Percentiles rank a stretch among this genome's conserved stretches.
Conservation (phyloP, 2,888 invertebrate species). For the Caenorhabditis virilis region DNA sequence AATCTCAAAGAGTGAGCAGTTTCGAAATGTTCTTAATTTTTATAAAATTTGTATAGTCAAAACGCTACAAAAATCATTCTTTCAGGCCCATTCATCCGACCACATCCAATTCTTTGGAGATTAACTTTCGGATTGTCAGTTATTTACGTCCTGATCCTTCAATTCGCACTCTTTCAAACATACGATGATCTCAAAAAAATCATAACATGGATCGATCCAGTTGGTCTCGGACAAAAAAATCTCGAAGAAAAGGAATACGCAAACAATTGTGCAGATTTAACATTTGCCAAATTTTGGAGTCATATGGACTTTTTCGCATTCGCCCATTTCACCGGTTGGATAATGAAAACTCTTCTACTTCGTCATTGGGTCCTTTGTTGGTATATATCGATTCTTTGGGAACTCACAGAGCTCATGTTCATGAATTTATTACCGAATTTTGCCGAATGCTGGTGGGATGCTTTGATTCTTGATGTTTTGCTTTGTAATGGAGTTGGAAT, state of each 20-base stretch:
- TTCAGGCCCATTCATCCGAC: constrained; percentile 90
- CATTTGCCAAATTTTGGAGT: constrained; percentile 84
- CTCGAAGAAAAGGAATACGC: constrained; percentile 77
- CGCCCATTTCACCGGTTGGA: constrained; percentile 96
- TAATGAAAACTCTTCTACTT: constrained; percentile 85
- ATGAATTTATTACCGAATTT: constrained; percentile 66
- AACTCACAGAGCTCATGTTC: constrained; percentile 82
- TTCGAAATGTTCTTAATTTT: no score
- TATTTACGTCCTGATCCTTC: constrained; percentile 73
- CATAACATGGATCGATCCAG: constrained; percentile 93
- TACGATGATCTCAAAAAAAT: constrained; percentile 85
- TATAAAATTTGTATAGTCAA: no score
- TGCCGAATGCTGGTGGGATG: constrained; percentile 94
- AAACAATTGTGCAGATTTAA: constrained; percentile 92
- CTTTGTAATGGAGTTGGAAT: constrained; percentile 96
- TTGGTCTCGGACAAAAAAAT: constrained; percentile 69
- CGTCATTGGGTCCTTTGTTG: constrained; percentile 93
- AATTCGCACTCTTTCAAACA: constrained; percentile 89
- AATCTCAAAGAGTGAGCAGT: no score
- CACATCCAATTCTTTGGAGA: constrained; percentile 97
- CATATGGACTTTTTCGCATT: constrained; percentile 94
- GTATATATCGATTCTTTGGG: constrained; percentile 99
- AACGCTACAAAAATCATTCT: constrained; percentile 6
- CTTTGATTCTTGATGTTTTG: constrained; percentile 88
- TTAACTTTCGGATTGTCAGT: constrained; percentile 81